These are phyloP conservation scores for Netelia virgata DNA, from an alignment of 2,888 invertebrate genomes.

Conservation along the genomic window DNA sequence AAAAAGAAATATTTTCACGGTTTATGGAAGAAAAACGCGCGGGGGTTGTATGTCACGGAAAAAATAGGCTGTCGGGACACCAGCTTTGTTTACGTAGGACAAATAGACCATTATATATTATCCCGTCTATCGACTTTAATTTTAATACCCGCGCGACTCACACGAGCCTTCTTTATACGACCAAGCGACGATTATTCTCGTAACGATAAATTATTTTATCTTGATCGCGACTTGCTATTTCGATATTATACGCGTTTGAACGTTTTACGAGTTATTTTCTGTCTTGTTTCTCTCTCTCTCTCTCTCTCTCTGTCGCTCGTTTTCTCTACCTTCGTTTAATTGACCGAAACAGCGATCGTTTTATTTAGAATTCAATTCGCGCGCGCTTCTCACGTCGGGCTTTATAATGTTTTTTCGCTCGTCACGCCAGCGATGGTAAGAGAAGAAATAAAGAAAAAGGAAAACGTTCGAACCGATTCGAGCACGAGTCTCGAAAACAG, in stretches of 20 bases:
- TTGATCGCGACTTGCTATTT: slow-evolving; percentile 14
- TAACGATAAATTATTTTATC: slow-evolving; percentile 45
- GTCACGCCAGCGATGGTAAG: background rate
- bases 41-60: too few species aligned
- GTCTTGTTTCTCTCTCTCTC: background rate
- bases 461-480: slow-evolving; percentile 8
- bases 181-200: slow-evolving; percentile 2
- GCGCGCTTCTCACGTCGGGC: background rate
- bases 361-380: slow-evolving; percentile 12
- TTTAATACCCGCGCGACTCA: slow-evolving; percentile 1
- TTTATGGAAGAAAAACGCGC: too few species aligned
- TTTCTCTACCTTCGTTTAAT: slow-evolving; percentile 7
- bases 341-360: slow-evolving; percentile 14
- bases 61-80: background rate
- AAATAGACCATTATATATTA: slow-evolving; percentile 12
- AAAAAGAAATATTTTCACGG: background rate
- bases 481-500: slow-evolving; percentile 10
- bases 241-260: slow-evolving; percentile 28
- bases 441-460: background rate
- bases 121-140: slow-evolving; percentile 26
- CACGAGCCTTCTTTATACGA: background rate
- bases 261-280: slow-evolving; percentile 4
- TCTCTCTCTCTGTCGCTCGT: background rate
- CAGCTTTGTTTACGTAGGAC: slow-evolving; percentile 14
- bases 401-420: background rate